Base-by-base conservation (phyloP, 1,140 invertebrate genomes). In the silkworm (Bombyx mori) region DNA sequence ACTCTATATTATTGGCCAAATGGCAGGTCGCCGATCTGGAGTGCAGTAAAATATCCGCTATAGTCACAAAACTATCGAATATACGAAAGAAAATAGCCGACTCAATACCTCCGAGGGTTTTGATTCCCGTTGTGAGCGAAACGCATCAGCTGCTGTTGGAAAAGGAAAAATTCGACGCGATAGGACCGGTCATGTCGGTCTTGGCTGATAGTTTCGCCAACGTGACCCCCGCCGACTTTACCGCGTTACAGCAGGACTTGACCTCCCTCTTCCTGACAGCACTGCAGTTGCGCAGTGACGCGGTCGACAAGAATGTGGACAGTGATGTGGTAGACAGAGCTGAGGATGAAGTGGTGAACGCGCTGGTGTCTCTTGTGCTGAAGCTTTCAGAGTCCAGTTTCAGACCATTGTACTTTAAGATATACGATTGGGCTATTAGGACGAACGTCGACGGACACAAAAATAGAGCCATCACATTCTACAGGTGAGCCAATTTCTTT, bases 331-430 rank as follows among this genome's bases (percentile, higher is more conserved):
- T 89, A 22, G 76, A 89, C 44, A 62, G 79, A 6, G 87, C 90
- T 6, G 97, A 99, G 87, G 89, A 90, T 10, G 88, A 91, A 73
- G 90, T 96, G 0, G 90, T 96, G 1, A 91, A 94, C 55, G 91
- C 94, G 1, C 79, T 98, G 22, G 91, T 94, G 5, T 88, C 90
- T 45, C 89, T 97, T 56, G 92, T 97, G 22, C 83, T 98, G 6
- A 97, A 97, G 80, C 80, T 98, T 12, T 97, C 95, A 8, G 97
- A 98, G 80, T 91, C 92, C 1, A 92, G 91, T 18, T 98, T 98
- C 77, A 91, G 94, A 65, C 95, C 96, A 4, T 90, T 98, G 53
- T 97, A 96, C 82, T 92, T 94, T 61, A 94, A 93, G 82, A 89
- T 98, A 3, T 96, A 93, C 74, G 93, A 95, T 68, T 98, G 97